A percentile compares a stretch with the other conserved stretches of the same genome.
Conservation (phyloP, 2,797 vertebrate species). For the Orientallactaga sibirica region DNA sequence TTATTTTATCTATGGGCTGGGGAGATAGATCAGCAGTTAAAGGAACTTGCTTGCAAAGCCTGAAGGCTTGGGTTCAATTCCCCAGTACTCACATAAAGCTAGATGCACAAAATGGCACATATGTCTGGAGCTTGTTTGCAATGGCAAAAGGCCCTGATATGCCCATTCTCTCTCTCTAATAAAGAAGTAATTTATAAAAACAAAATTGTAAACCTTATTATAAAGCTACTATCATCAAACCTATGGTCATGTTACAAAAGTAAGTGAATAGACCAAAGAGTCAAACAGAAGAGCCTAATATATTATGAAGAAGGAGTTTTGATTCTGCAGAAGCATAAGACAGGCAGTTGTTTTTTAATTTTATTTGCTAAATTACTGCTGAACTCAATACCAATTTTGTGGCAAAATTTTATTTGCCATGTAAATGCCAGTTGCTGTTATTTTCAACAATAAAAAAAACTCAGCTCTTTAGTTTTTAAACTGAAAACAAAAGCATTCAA, state of each 20-base stretch:
- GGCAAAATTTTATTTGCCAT: not conserved
- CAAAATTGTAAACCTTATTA: too few relatives aligned
- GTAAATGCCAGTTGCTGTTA: slow-evolving; percentile 19
- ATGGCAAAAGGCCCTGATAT: too few relatives aligned
- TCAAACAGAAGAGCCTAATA: not conserved
- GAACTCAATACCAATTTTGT: not conserved
- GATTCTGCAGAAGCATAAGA: not conserved
- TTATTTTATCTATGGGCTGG: not conserved
- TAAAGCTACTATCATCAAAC: not conserved
- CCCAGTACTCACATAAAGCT: too few relatives aligned
- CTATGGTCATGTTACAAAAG: not conserved
- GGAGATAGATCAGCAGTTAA: too few relatives aligned
- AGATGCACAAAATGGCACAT: too few relatives aligned
- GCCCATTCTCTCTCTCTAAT: too few relatives aligned
- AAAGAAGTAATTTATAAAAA: not conserved
- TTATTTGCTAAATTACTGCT: slow-evolving; percentile 25
- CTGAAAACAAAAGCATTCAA: not conserved
- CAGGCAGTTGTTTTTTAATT: not conserved
- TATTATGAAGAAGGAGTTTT: not conserved
- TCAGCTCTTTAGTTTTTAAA: slow-evolving; percentile 28
- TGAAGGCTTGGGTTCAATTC: too few relatives aligned
- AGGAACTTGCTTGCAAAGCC: too few relatives aligned
- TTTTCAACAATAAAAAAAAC: not conserved
- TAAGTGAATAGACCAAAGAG: not conserved
- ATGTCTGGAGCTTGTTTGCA: too few relatives aligned